Base-by-base conservation (phyloP, 1,140 invertebrate genomes). In the Heterodera schachtii region DNA sequence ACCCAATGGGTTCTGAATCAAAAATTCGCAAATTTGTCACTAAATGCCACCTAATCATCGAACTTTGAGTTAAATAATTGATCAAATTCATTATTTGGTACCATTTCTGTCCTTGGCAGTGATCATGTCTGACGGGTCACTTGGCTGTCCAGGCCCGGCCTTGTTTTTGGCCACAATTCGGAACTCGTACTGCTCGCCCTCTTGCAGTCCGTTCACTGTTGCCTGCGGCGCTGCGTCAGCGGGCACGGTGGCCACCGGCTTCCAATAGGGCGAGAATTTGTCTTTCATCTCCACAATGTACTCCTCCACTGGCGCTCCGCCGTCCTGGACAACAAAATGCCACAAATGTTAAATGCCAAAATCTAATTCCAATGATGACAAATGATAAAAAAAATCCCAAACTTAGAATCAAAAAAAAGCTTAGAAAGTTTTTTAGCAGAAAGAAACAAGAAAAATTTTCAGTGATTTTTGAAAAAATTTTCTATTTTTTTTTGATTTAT, bases 261-360 rank as follows among this genome's bases (percentile, higher is more conserved):
- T 95, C 96, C 96, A 98, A 86, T 95, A 93, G 93, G 94, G 83
- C 93, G 93, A 94, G 88, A 94, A 94, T 73, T 95, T 93, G 90
- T 98, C 96, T 90, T 96, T 96, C 93, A 96, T 97, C 91, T 99
- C 96, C 80, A 99, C 93, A 73, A 98, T 93, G 90, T 98, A 99
- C 60, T 94, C 95, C 95, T 86, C 93, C 93, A 84, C 81, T 0
- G 81, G 81, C 6, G 96, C 93, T 49, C 86, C 86, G 5, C 85
- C 85, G 49, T 85, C 84, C 44, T 64, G 49, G 49, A 52, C 6
- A 21, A 7, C 11, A 73, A 47, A 47, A 73, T 52, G 13, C 71
- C 49, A 52, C 31, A 31, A 31, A 31, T 31, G 1, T 31, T 31
- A 31, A 31, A 31, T 31, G 31, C 31, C 31, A 52, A 73, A 46